Percentiles rank a stretch among this genome's conserved stretches.
Conservation (phyloP, 2,888 invertebrate genomes). For the Pecten maximus region DNA sequence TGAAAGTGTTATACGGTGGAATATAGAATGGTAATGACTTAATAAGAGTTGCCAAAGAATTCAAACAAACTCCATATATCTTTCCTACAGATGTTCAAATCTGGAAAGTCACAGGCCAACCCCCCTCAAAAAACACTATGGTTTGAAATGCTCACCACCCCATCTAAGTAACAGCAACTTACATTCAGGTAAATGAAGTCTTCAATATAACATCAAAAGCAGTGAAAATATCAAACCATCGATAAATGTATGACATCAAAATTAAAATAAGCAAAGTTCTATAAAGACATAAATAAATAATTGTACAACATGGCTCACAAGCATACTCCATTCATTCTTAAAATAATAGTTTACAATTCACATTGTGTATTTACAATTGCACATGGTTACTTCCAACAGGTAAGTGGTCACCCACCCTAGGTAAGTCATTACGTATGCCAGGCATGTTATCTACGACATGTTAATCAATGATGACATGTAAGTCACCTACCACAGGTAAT, state of each 20-base stretch:
- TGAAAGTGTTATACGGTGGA: not conserved
- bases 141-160: not conserved
- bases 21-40: not conserved
- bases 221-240: conserved; percentile 9
- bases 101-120: not conserved
- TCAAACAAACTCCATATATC: not conserved
- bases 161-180: not conserved
- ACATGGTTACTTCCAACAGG: conserved; percentile 20
- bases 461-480: too few species aligned
- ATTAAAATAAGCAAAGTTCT: not conserved
- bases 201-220: not conserved
- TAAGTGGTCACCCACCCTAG: not conserved
- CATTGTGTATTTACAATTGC: conserved; percentile 35
- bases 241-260: not conserved
- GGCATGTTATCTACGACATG: not conserved
- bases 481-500: not conserved
- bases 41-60: not conserved
- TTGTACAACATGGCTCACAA: not conserved
- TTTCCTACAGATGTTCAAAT: not conserved
- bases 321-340: conserved; percentile 8
- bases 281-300: conserved; percentile 7
- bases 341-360: conserved; percentile 33
- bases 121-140: not conserved
- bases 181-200: not conserved
- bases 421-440: not conserved